Evolutionary conservation across 2,113 vertebrate genomes (phyloP).

Genomic region (Poecile atricapillus): DNA sequence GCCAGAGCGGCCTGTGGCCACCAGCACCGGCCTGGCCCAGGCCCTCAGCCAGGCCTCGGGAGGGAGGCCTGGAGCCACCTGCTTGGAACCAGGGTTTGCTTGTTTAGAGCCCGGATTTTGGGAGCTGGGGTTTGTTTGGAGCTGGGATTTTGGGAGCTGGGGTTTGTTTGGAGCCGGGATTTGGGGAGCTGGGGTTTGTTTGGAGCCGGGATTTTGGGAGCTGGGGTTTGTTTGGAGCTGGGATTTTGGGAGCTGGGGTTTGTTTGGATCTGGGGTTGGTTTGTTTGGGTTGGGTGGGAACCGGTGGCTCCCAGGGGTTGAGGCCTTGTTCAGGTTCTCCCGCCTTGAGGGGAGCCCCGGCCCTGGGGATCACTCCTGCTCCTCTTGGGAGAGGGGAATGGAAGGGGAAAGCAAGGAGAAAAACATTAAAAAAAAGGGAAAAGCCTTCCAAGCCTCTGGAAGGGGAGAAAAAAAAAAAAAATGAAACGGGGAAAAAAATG

Average conservation of each 20-base stretch:
- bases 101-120: not conserved
- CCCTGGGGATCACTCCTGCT: rapidly evolving
- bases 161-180: rapidly evolving
- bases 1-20: rapidly evolving
- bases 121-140: not conserved
- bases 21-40: not conserved
- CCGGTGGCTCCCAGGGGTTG: rapidly evolving
- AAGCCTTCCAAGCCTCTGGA: not conserved
- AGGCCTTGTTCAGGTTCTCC: rapidly evolving
- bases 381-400: not conserved
- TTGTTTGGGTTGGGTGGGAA: not conserved
- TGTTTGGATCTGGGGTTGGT: too few species aligned
- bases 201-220: too few species aligned
- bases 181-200: too few species aligned
- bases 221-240: rapidly evolving
- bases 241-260: too few species aligned
- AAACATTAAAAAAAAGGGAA: not conserved
- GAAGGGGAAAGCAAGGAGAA: not conserved
- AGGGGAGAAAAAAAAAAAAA: not conserved
- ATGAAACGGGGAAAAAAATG: rapidly evolving
- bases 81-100: rapidly evolving
- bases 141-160: too few species aligned
- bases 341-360: not conserved
- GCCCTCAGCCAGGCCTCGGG: rapidly evolving
- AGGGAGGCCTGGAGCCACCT: rapidly evolving